Evolutionary conservation across 1,140 invertebrate genomes (phyloP), one percentile per base, ranked within the genome.

Genomic region (Hyles vespertilio): DNA sequence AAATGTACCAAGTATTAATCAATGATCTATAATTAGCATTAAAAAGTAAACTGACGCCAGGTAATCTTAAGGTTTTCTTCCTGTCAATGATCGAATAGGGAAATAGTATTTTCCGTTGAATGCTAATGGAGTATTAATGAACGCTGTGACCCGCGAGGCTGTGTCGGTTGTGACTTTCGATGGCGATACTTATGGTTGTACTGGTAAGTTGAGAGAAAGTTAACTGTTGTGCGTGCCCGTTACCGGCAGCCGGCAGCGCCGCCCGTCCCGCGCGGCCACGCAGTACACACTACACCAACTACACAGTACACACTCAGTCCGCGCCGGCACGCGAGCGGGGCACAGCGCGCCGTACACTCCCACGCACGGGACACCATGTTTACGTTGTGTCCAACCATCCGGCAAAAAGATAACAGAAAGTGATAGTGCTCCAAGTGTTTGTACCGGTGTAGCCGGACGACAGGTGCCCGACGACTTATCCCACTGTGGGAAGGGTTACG

Each of bases 191-290:
- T 82, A 78, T 80, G 70, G 72, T 62, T 63, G 69, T 65, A 68
- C 65, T 63, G 66, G 65, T 64, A 64, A 69, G 61, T 66, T 59
- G 64, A 76, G 85, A 86, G 85, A 86, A 87, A 87, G 84, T 85
- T 85, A 87, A 87, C 82, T 81, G 82, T 87, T 80, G 81, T 82
- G 74, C 79, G 80, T 80, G 65, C 81, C 78, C 77, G 72, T 79
- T 83, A 80, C 70, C 74, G 69, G 66, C 61, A 55, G 65, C 50
- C 59, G 63, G 50, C 34, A 34, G 45, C 51, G 68, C 65, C 12
- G 36, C 36, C 8, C 36, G 50, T 33, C 34, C 9, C 7, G 12
- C 8, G 32, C 32, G 50, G n/a, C 12, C 36, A 49, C 58, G 62
- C 73, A 65, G 63, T 59, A 56, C 53, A 50, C 63, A 51, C 50